Evolutionary conservation across 30 jellyfish, hydroid and myxozoan genomes (phyloP), one percentile per base, ranked within the genome.

Genomic region (Catostylus mosaicus): DNA sequence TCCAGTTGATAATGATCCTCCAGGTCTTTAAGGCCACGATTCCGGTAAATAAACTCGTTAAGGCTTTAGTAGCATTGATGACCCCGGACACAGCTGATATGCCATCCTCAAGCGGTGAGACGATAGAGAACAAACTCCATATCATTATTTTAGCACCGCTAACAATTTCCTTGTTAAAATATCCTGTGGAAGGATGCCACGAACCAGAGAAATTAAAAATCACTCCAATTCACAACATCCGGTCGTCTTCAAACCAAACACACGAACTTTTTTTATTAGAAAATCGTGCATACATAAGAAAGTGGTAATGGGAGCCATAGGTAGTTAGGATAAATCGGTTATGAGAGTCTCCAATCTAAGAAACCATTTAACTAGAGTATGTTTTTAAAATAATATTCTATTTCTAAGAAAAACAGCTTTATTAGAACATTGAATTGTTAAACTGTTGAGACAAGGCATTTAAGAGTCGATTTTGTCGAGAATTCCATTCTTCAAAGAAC

Each of bases 181-280:
- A 22, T 59, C 71, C 71, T 59, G 71, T 24, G 63, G 63, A 23
- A 50, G 63, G 63, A 50, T 50, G 63, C 24, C 38, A 37, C 24
- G 71, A 22, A 27, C 40, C n/a, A 59, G 71, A 3, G 71, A 59
- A 22, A 59, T n/a, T 59, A 59, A 24, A 59, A 59, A 59, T 59
- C 71, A 27, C 71, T 26, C 71, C 38, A 59, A 27, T 22, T 23
- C 71, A 59, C 8, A 59, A 59, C 38, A 59, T 59, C 71, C 71
- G 71, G 71, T 50, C 71, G 19, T 8, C 5, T 22, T 59, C 24
- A 59, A 59, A 59, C 71, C 71, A 59, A 59, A 59, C 24, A 59
- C 8, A n/a, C n/a, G n/a, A n/a, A n/a, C n/a, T n/a, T n/a, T n/a
- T n/a, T n/a, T n/a, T n/a, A n/a, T n/a, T n/a, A n/a, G n/a, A n/a